Base-by-base conservation (phyloP, 1,140 invertebrate species). In the Scaptomyza montana region DNA sequence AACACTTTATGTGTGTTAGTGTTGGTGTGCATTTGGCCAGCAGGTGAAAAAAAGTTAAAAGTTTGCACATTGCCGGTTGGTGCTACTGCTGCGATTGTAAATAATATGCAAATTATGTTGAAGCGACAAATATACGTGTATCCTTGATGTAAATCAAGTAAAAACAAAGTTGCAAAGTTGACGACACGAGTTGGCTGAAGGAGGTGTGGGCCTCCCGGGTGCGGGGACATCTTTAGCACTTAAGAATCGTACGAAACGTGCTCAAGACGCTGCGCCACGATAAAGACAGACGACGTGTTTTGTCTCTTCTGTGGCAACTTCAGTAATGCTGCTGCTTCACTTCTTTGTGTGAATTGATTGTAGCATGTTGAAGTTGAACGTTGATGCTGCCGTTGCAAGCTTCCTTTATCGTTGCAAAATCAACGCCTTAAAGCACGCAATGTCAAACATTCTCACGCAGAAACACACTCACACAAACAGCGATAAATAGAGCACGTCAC, bases 31-130 rank as follows among this genome's bases (percentile, higher is more conserved):
- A 25, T 49, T 69, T 68, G 79, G 41, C 67, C 66, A 78, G 60
- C 79, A 87, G 80, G 84, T 87, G 84, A 79, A 79, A 87, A 81
- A 68, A 63, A 71, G 76, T 67, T 77, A 51, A 80, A 87, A 86
- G 66, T 82, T 82, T 61, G 51, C 62, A 56, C 69, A 43, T 43
- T 43, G 12, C 39, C 12, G 12, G 10, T 43, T 12, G 39, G 5
- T 43, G 39, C 21, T 25, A 2, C 12, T n/a, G 79, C 69, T 68
- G 67, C 51, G 55, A 77, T 86, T 89, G 81, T 85, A 89, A 87
- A 89, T 89, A 89, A 89, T 89, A 89, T 89, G 85, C 77, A 89
- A 89, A 89, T 89, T 89, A 89, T 77, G 63, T 68, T 51, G 67
- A 73, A 87, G 39, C 84, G 82, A 87, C 82, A 87, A 87, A 87